Evolutionary conservation across 2,797 vertebrate genomes (phyloP), one percentile per base, ranked within the genome.

Genomic region (Onychomys torridus): DNA sequence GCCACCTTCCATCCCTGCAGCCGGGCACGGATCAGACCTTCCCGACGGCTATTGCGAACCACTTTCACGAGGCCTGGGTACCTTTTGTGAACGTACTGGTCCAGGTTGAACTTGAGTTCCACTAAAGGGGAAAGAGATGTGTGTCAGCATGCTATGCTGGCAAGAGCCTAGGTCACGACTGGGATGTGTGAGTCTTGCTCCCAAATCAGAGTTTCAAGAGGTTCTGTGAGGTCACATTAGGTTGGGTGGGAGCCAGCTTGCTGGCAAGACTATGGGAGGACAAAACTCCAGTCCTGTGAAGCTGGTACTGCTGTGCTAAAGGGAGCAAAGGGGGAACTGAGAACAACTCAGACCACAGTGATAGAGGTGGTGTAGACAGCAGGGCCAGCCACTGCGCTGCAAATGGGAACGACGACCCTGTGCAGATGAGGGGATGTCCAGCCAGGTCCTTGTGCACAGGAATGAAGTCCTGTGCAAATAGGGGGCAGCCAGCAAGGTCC

Each of bases 1-100:
- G 99, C 99, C 0, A 98, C 99, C 88, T 99, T 99, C 99, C 99
- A 99, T 96, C 99, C 99, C 76, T 99, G 99, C 96, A 99, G 99
- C 90, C 99, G 99, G 27, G 99, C 99, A 43, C 99, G 99, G 98
- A 99, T 99, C 97, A 99, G 98, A 34, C 99, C 99, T 96, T 99
- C 99, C 2, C 99, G 98, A 97, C 99, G 99, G 98, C 96, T 99
- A 97, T 99, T 99, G 78, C 99, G 99, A 90, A 99, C 99, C 0
- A 99, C 99, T 98, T 99, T 99, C 84, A 99, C 99, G 94, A 99
- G 98, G 7, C 99, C 99, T 0, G 99, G 99, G 97, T 99, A 99
- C 49, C 99, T 98, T 96, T 99, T 99, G 93, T 99, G 99, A 69
- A 99, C 99, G 0, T 99, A 99, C 96, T 99, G 99, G 98, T 99